Base-by-base conservation (phyloP, 2,113 vertebrate genomes). In the Hirundichthys speculiger region DNA sequence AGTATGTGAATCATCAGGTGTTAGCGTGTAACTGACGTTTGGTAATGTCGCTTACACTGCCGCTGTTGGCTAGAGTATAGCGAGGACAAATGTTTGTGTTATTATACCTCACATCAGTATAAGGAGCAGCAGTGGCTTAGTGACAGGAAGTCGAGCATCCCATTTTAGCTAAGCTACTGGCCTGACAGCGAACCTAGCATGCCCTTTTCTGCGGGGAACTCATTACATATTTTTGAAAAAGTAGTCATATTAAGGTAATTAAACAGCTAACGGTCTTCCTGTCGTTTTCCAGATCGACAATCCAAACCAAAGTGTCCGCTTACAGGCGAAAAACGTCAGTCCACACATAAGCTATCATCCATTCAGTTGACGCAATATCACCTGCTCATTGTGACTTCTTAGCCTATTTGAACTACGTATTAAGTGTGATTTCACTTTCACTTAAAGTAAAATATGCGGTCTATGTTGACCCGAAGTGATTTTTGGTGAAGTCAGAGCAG, bases 181-280 rank as follows among this genome's bases (percentile, higher is more conserved):
- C 67, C 75, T 46, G 30, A 34, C 27, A 34, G 59, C 79, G 65
- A 51, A 58, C 61, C 61, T 46, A 50, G 55, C 46, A 9, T 10
- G 21, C 27, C 4, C 38, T 5, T n/a, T 8, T 9, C 43, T 45
- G 15, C 18, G n/a, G 18, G n/a, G n/a, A 6, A n/a, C 15, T 45
- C 11, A 34, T 34, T 34, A 10, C 30, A 34, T 10, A 34, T 2
- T 34, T 34, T 34, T 1, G 11, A 34, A 3, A 34, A 7, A 10
- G 30, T 34, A 7, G 30, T 7, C 30, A 34, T 34, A 34, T 9
- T 34, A 34, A 9, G 30, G 7, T 34, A 34, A 34, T 10, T 34
- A 4, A 34, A 34, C 11, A 10, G 7, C 30, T 34, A 21, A 12
- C 10, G 40, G 13, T 45, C 30, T 25, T 30, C 6, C 13, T 24